A percentile compares a stretch with the other conserved stretches of the same genome.
Evolutionary conservation across 2,113 vertebrate genomes (phyloP).

Genomic region (Haemorhous mexicanus): DNA sequence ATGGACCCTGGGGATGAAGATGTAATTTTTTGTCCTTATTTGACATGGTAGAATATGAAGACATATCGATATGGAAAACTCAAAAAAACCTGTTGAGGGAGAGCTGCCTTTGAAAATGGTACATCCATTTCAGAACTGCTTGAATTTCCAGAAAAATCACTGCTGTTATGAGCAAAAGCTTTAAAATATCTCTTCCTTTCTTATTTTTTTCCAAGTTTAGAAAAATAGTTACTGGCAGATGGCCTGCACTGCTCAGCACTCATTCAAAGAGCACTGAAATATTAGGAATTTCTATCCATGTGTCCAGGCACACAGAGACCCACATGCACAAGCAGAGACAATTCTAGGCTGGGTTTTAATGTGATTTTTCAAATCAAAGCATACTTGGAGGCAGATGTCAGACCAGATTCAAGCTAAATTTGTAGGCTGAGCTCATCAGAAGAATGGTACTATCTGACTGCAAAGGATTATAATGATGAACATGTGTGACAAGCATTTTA

Average conservation of each 20-base stretch:
- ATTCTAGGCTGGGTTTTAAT: not conserved
- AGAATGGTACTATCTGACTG: not conserved
- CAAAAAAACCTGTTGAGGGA: not conserved
- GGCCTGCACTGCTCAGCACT: not conserved
- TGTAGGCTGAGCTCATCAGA: conserved; percentile 40
- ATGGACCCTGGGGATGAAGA: not conserved
- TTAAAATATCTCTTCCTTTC: conserved; percentile 25
- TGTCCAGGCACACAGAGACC: not conserved
- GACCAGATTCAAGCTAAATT: conserved; percentile 39
- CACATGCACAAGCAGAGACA: not conserved
- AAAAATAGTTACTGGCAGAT: conserved; percentile 28
- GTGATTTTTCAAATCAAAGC: conserved; percentile 35
- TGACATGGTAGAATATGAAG: not conserved
- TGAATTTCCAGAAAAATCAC: conserved; percentile 7
- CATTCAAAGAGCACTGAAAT: not conserved
- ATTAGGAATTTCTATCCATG: not conserved
- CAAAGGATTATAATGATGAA: conserved; percentile 19
- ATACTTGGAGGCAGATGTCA: conserved; percentile 39
- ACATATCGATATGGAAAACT: not conserved
- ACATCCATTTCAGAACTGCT: not conserved
- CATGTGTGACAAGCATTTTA: conserved; percentile 8
- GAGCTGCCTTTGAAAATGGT: not conserved
- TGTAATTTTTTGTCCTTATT: not conserved
- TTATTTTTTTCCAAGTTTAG: not conserved
- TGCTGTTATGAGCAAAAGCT: not conserved